Base-by-base conservation (phyloP, 1,140 invertebrate species). In the Bombus vancouverensis region DNA sequence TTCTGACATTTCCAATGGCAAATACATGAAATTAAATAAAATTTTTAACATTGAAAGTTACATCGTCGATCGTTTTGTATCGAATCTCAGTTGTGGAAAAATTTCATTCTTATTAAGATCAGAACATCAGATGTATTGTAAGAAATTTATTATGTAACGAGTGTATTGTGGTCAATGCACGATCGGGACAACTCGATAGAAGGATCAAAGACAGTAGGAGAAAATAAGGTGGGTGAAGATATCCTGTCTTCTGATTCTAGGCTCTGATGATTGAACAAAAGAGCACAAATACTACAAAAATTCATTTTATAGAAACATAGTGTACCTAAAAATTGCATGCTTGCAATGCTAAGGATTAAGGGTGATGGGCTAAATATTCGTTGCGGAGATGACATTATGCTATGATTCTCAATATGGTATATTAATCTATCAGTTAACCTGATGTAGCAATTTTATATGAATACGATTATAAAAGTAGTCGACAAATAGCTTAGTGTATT, bases 201-300 rank as follows among this genome's bases (percentile, higher is more conserved):
- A 86, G 90, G 89, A 87, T 88, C 90, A 91, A 72, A 82, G 83
- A 88, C 80, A 86, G 74, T 91, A 90, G 93, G 93, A 93, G 92
- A 87, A 91, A 91, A 93, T 84, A 94, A 94, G 94, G 94, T 95
- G 94, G 94, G 94, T 95, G 94, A 93, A 89, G 92, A 93, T 73
- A 93, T 94, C 89, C 88, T 93, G 88, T 92, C 85, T 93, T 92
- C 91, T 85, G 89, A 85, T 91, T 92, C 86, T 92, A 89, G 79
- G 82, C 81, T 76, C 75, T 85, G 77, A 87, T 59, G 86, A 81
- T 83, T 34, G 78, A 81, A 90, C 59, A 53, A 90, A 82, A 68
- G 74, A 88, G 80, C 80, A 77, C 89, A 86, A 75, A 90, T 88
- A 78, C 53, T 83, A 85, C 65, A 81, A 87, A 81, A 81, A 76